These are phyloP conservation scores for Zygaena filipendulae DNA, from an alignment of 2,888 invertebrate species.

Conservation along the genomic window DNA sequence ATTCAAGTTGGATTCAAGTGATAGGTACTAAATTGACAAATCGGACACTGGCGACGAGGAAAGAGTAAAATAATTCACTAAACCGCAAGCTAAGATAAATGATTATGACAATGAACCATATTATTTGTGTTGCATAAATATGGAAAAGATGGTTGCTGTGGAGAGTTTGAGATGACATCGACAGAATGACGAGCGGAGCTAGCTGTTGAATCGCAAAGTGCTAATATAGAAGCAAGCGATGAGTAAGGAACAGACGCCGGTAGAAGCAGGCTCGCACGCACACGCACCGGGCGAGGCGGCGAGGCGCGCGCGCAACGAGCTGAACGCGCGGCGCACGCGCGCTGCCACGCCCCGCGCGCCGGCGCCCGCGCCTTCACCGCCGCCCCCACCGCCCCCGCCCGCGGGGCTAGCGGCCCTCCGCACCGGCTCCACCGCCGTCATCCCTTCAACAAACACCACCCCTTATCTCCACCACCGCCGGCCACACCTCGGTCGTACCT, in stretches of 20 bases:
- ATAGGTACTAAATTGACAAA: too few species aligned
- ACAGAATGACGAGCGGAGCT: background rate
- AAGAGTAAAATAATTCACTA: too few species aligned
- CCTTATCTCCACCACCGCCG: slow-evolving; percentile 19
- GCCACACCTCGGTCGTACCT: slow-evolving; percentile 9
- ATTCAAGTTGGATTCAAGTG: too few species aligned
- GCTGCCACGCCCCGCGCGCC: slow-evolving; percentile 31
- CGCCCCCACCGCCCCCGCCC: slow-evolving; percentile 16
- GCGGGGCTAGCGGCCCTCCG: slow-evolving; percentile 14
- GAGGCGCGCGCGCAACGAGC: slow-evolving; percentile 33
- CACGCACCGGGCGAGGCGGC: slow-evolving; percentile 23
- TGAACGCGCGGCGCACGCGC: slow-evolving; percentile 49
- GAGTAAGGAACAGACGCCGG: too few species aligned
- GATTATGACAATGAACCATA: too few species aligned
- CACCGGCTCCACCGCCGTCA: slow-evolving; percentile 10
- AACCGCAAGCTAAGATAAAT: too few species aligned
- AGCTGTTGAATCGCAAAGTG: too few species aligned
- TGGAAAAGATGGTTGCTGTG: too few species aligned
- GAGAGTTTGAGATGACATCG: too few species aligned
- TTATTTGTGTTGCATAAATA: too few species aligned
- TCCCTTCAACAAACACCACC: slow-evolving; percentile 42
- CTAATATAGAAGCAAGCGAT: too few species aligned
- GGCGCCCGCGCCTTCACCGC: slow-evolving; percentile 16
- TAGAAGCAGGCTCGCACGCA: slow-evolving; percentile 19
- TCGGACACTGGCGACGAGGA: too few species aligned